A percentile compares a stretch with the other conserved stretches of the same genome.
phyloP scores from a whole-genome alignment of 2,888 invertebrate genomes.

The Torymus tubicola region DNA sequence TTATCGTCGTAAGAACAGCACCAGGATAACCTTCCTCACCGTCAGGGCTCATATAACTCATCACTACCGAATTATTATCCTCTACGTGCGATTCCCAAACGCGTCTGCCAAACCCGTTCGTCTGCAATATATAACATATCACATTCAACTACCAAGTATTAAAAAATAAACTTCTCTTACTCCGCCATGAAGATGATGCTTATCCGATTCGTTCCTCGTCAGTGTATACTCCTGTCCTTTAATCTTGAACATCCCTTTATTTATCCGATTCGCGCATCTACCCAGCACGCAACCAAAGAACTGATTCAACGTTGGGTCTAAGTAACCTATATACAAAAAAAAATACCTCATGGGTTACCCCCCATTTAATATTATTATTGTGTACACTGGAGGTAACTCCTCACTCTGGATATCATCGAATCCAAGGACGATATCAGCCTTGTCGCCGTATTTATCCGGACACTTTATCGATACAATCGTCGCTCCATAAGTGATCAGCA shows the following conservation, averaged over 20 bases:
- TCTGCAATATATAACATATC: slow-evolving; percentile 60
- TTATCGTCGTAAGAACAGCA: slow-evolving; percentile 77
- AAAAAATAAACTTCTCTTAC: too few relatives aligned
- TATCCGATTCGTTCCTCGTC: slow-evolving; percentile 83
- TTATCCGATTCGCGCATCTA: slow-evolving; percentile 89
- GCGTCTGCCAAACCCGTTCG: slow-evolving; percentile 67
- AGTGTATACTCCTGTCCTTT: slow-evolving; percentile 83
- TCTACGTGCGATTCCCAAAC: slow-evolving; percentile 77
- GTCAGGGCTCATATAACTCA: slow-evolving; percentile 78
- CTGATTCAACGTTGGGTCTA: slow-evolving; percentile 80
- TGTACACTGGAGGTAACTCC: too few relatives aligned
- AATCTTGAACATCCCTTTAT: slow-evolving; percentile 83
- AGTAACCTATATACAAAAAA: slow-evolving; percentile 84
- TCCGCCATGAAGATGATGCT: slow-evolving; percentile 89
- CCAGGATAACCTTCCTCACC: slow-evolving; percentile 82
- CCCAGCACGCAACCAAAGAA: slow-evolving; percentile 93
- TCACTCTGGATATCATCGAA: slow-evolving; percentile 88
- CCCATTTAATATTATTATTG: too few relatives aligned
- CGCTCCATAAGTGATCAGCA: slow-evolving; percentile 88
- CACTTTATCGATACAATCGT: slow-evolving; percentile 86
- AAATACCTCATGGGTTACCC: too few relatives aligned
- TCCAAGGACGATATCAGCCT: slow-evolving; percentile 88
- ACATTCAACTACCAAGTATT: too few relatives aligned
- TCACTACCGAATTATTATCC: slow-evolving; percentile 70
- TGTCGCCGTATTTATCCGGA: slow-evolving; percentile 84